Base-by-base conservation (phyloP, 2,113 vertebrate species). In the Megaptera novaeangliae region DNA sequence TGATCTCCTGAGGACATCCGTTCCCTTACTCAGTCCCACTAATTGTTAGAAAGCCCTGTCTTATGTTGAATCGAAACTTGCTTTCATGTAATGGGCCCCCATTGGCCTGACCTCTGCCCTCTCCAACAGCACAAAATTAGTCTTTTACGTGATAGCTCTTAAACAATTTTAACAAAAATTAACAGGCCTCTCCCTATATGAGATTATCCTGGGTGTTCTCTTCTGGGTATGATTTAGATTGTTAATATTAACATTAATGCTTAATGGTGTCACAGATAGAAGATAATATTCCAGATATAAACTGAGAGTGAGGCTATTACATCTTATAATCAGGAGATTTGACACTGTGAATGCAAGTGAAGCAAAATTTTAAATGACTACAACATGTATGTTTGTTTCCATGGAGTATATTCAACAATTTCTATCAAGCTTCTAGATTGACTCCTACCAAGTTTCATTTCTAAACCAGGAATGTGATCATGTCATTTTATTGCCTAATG, bases 1-100 rank as follows among this genome's bases (percentile, higher is more conserved):
- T 96, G 97, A 93, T 80, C 93, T 92, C 93, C 94, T 69, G 82
- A 93, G 80, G 85, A 80, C 44, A n/a, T 31, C n/a, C 61, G 25
- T 88, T 94, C 69, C 63, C 69, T 86, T 55, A 36, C 69, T 74
- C 17, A 3, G 64, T 36, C 66, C 13, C 78, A 86, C 74, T 92
- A 86, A 92, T 81, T 86, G 59, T 89, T 75, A 39, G 95, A 93
- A 83, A 94, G 49, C 52, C 95, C 78, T 94, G 57, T 46, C 81
- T 97, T n/a, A 15, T 15, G 63, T 61, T 92, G 59, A 94, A 83
- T 34, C 72, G 85, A 94, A 97, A 91, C 61, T 46, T 71, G 49
- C 69, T 74, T 93, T 95, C 5, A 3, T n/a, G 6, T 93, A 91
- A 95, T 74, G 49, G 63, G 36, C 15, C 80, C 66, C 95, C 27